These are phyloP conservation scores for Meta bourneti DNA, from an alignment of 2,888 invertebrate genomes.

Conservation along the genomic window DNA sequence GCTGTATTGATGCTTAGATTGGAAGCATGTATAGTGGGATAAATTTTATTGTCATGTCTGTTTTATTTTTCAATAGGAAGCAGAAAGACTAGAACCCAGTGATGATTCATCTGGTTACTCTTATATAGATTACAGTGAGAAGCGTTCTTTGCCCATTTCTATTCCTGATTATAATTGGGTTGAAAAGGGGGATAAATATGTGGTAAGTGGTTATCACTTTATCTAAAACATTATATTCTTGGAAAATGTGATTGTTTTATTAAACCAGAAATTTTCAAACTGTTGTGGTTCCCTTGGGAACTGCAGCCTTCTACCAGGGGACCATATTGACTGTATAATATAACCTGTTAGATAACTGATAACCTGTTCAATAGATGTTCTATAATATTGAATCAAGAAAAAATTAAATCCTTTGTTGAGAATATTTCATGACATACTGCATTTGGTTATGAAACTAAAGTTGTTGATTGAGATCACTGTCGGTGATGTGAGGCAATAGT, in stretches of 20 bases:
- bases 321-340: too few relatives aligned
- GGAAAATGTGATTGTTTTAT: neutral
- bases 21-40: too few relatives aligned
- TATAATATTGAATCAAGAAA: neutral
- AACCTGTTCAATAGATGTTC: neutral
- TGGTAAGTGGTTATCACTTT: conserved; percentile 83
- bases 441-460: too few relatives aligned
- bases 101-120: conserved; percentile 90
- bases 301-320: too few relatives aligned
- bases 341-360: too few relatives aligned
- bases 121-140: conserved; percentile 95
- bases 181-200: conserved; percentile 93
- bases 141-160: conserved; percentile 87
- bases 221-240: neutral
- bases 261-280: neutral
- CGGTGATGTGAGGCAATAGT: too few relatives aligned
- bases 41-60: too few relatives aligned
- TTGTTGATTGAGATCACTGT: too few relatives aligned
- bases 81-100: conserved; percentile 90
- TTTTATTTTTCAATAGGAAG: conserved; percentile 84
- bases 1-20: too few relatives aligned
- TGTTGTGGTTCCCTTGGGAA: too few relatives aligned
- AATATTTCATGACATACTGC: too few relatives aligned
- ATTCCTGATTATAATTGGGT: conserved; percentile 97
- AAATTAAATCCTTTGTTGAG: too few relatives aligned